Evolutionary conservation across 2,797 vertebrate species (phyloP).

Genomic region (Octomys mimax): DNA sequence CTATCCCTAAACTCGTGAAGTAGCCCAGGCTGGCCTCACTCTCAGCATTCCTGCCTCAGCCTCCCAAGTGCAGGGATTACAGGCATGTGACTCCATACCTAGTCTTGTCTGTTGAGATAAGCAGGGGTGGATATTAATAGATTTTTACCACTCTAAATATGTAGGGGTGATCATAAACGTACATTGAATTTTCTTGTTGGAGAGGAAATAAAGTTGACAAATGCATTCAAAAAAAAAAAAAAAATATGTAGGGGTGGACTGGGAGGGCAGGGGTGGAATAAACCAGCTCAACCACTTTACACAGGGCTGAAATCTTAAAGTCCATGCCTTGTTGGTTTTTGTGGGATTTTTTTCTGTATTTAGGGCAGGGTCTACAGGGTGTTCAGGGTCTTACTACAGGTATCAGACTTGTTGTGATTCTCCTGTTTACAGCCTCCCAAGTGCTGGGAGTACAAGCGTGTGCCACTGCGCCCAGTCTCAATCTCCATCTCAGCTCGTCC

Average conservation of each 20-base stretch:
- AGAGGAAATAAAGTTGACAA: constrained; percentile 60
- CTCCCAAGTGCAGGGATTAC: not conserved
- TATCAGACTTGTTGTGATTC: too few species aligned
- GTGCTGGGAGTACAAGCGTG: too few species aligned
- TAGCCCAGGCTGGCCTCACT: not conserved
- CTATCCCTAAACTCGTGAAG: not conserved
- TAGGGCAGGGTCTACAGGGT: too few species aligned
- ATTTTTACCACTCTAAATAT: not conserved
- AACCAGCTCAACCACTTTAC: not conserved
- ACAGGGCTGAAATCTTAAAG: not conserved
- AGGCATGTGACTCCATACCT: not conserved
- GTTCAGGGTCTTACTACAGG: too few species aligned
- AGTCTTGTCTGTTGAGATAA: constrained; percentile 29
- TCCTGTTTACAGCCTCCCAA: too few species aligned
- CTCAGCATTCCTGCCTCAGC: not conserved
- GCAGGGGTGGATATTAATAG: not conserved
- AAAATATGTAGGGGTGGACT: rapidly evolving
- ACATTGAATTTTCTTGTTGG: constrained; percentile 71
- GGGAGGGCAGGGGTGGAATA: not conserved
- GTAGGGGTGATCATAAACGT: constrained; percentile 40
- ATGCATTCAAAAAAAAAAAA: too few species aligned
- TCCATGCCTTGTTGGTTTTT: too few species aligned
- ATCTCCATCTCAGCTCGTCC: too few species aligned
- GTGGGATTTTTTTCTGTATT: too few species aligned
- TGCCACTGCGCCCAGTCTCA: too few species aligned